Evolutionary conservation across 2,888 invertebrate genomes (phyloP).

Genomic region (Deilephila elpenor): DNA sequence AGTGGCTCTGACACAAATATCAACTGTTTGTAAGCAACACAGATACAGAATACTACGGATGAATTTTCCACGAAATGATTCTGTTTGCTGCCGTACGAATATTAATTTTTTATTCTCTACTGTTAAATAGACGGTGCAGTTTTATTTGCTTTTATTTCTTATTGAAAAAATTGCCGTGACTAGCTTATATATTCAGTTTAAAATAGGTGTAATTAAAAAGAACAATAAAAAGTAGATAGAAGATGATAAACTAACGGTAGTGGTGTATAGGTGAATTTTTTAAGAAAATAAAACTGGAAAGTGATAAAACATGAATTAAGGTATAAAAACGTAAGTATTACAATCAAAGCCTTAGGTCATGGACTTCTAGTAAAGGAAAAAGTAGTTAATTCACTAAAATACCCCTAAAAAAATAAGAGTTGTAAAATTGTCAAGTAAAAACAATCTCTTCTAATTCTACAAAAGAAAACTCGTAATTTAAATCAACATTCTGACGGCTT

Average conservation of each 20-base stretch:
- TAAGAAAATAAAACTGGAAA: no score
- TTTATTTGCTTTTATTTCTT: not conserved
- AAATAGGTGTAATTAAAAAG: no score
- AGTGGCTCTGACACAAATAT: not conserved
- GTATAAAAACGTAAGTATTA: no score
- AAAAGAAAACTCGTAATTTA: not conserved
- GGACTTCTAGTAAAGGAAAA: no score
- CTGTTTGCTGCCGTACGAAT: conserved; percentile 1
- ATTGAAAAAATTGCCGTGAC: no score
- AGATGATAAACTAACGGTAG: no score
- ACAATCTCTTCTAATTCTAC: not conserved
- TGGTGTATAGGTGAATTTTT: no score
- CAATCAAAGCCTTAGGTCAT: no score
- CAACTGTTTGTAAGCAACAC: not conserved
- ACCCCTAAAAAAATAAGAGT: not conserved
- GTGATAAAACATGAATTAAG: no score
- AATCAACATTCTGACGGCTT: not conserved
- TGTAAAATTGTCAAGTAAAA: not conserved
- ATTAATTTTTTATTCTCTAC: not conserved
- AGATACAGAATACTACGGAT: not conserved
- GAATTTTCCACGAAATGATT: not conserved
- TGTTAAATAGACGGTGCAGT: not conserved
- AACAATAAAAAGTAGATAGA: no score
- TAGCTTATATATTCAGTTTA: no score
- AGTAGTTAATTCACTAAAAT: no score